Evolutionary conservation across 2,888 invertebrate genomes (phyloP).

Genomic region (Nebria salina): DNA sequence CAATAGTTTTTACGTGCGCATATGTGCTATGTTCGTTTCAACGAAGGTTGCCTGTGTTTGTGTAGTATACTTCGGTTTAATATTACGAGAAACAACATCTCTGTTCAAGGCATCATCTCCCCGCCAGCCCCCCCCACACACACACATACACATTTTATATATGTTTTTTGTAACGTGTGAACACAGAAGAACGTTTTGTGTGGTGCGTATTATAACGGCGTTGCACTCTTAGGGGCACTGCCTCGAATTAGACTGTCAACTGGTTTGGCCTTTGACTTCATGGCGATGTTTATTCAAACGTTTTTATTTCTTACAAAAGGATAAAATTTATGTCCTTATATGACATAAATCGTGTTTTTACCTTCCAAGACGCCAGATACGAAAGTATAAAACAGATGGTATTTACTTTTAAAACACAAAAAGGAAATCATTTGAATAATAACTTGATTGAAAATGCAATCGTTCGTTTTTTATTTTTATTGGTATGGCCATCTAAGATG

Average conservation of each 20-base stretch:
- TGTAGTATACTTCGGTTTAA: conserved; percentile 19
- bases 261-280: conserved; percentile 40
- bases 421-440: no score
- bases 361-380: background rate
- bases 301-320: conserved; percentile 16
- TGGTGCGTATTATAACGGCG: background rate
- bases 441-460: no score
- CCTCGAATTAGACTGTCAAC: conserved; percentile 48
- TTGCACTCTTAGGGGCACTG: conserved; percentile 43
- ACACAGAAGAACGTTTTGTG: conserved; percentile 45
- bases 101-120: conserved; percentile 16
- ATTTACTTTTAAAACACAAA: no score
- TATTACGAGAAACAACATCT: background rate
- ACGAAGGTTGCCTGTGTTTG: background rate
- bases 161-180: conserved; percentile 48
- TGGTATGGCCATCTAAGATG: no score
- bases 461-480: no score
- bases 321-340: background rate
- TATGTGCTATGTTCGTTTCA: conserved; percentile 28
- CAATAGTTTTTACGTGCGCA: conserved; percentile 46
- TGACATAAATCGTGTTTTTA: background rate
- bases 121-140: background rate
- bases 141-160: conserved; percentile 47
- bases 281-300: conserved; percentile 46
- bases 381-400: no score